Conservation (phyloP, 1,140 invertebrate genomes). For the Octopus bimaculoides region DNA sequence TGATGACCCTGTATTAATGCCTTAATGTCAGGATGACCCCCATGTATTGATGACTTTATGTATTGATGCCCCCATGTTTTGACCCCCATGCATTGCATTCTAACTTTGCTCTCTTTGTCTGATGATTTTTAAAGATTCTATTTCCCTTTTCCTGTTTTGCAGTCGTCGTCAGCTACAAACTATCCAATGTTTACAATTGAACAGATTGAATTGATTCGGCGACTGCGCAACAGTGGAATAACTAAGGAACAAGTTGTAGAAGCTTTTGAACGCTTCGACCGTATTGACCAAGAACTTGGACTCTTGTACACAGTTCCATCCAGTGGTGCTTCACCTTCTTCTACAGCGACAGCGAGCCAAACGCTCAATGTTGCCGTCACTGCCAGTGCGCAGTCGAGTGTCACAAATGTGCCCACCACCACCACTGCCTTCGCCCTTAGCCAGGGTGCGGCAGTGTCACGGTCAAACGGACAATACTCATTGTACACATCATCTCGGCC, state of each 20-base stretch:
- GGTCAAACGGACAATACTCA: conserved; percentile 5
- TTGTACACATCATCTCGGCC: not conserved
- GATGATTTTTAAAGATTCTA: not conserved
- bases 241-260: conserved; percentile 55
- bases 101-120: not conserved
- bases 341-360: not conserved
- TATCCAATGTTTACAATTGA: conserved; percentile 53
- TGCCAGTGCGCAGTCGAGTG: not conserved
- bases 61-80: not conserved
- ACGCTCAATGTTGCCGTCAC: not conserved
- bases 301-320: conserved; percentile 26
- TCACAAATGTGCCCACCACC: not conserved
- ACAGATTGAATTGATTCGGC: conserved; percentile 56
- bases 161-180: not conserved
- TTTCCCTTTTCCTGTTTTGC: conserved; percentile 1
- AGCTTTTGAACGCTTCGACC: conserved; percentile 55
- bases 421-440: not conserved
- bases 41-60: no score
- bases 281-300: conserved; percentile 48
- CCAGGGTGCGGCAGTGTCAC: not conserved
- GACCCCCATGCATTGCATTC: not conserved
- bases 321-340: not conserved
- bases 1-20: no score
- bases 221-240: conserved; percentile 55
- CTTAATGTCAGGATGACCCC: no score